Base-by-base conservation (phyloP, 2,797 vertebrate species). In the Pteronotus mesoamericanus region DNA sequence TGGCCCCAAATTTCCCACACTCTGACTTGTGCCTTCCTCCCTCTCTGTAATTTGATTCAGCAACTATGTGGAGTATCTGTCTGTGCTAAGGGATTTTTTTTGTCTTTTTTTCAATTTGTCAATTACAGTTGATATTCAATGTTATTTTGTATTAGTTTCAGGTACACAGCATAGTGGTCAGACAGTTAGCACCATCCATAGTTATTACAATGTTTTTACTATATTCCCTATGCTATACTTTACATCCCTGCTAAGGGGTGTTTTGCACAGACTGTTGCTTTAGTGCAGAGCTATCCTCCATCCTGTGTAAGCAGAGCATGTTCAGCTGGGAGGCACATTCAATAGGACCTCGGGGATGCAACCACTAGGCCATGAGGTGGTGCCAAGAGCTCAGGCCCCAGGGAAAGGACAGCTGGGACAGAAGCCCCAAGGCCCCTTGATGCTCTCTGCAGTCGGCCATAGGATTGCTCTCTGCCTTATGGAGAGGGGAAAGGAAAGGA, bases 11-110 rank as follows among this genome's bases (percentile, higher is more conserved):
- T 29, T 48, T 44, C 37, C 29, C 15, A 1, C 2, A 77, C 34
- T 21, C 15, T 53, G 42, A 57, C 32, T 12, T 61, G 19, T 8
- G 34, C 69, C 29, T 42, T 18, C 46, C 16, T 34, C 21, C 6
- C 15, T 72, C 37, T 29, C 22, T 59, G 6, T 4, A 32, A 32
- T 57, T 18, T 39, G 29, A 84, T 22, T 78, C 12, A 39, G 55
- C 2, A 32, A 18, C 48, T 14, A 3, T 0, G 24, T 39, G 14
- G 12, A 48, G 55, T 55, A 34, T 53, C 39, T 2, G 0, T 32
- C 34, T 37, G 71, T 6, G 2, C 57, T 29, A 48, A 48, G 42
- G 32, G 32, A 51, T 11, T 15, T 55, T 51, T 21, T n/a, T 37
- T 37, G n/a, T 55, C 48, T 37, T 55, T 37, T 72, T 42, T 16